phyloP scores from a whole-genome alignment of 1,140 invertebrate genomes.

The Drosophila trapezifrons region DNA sequence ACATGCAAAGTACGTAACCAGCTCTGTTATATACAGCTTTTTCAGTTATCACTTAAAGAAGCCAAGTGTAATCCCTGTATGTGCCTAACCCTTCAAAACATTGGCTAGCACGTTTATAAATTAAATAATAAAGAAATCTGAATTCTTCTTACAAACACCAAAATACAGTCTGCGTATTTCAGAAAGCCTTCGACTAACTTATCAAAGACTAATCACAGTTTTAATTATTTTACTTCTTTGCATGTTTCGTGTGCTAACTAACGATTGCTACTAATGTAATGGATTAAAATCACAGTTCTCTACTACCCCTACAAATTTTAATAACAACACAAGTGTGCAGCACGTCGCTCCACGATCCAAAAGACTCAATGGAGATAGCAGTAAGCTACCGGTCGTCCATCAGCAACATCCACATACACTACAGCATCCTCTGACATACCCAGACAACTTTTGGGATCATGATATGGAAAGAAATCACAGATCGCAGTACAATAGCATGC shows the following conservation, averaged over 20 bases:
- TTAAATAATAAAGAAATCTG: background rate
- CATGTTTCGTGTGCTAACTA: slow-evolving; percentile 11
- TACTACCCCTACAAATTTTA: slow-evolving; percentile 84
- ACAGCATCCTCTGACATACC: slow-evolving; percentile 48
- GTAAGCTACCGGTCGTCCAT: slow-evolving; percentile 54
- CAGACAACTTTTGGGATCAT: slow-evolving; percentile 53
- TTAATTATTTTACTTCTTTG: slow-evolving; percentile 17
- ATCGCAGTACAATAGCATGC: slow-evolving; percentile 72
- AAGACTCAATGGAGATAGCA: slow-evolving; percentile 78
- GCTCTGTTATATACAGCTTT: no score
- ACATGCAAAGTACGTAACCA: no score
- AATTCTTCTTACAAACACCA: background rate
- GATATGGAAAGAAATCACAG: slow-evolving; percentile 42
- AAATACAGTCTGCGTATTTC: background rate
- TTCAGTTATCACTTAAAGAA: no score
- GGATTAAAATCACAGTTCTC: slow-evolving; percentile 55
- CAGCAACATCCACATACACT: slow-evolving; percentile 54
- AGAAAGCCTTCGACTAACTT: slow-evolving; percentile 20
- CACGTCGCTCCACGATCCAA: slow-evolving; percentile 76
- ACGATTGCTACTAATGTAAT: slow-evolving; percentile 20
- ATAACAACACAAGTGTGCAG: slow-evolving; percentile 84
- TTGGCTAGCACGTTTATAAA: background rate
- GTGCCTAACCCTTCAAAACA: background rate
- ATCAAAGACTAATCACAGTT: slow-evolving; percentile 38
- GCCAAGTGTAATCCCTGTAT: background rate